Conservation (phyloP, 2,797 vertebrate genomes). For the Lemur catta region DNA sequence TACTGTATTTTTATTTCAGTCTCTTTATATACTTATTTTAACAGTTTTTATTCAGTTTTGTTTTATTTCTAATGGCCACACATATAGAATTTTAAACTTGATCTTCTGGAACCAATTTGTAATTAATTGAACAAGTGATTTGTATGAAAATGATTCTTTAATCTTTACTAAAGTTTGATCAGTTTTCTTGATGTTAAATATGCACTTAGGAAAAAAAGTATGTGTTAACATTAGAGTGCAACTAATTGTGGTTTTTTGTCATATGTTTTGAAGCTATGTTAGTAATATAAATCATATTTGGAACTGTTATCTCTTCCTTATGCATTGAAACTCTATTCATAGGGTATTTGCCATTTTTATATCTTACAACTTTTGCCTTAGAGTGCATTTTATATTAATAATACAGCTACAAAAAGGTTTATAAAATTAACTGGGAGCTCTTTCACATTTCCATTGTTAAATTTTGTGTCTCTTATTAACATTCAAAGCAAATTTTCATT, state of each 20-base stretch:
- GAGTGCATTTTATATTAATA: too few species aligned
- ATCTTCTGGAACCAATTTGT: background rate
- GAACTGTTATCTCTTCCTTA: too few species aligned
- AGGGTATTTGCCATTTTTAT: too few species aligned
- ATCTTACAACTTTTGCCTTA: too few species aligned
- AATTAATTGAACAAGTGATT: background rate
- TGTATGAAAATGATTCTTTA: background rate
- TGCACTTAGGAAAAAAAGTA: background rate
- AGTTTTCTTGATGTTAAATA: background rate
- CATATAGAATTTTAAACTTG: background rate
- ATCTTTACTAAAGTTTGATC: background rate
- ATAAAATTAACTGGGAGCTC: too few species aligned
- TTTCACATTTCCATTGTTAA: too few species aligned
- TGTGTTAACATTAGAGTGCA: background rate
- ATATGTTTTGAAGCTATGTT: background rate
- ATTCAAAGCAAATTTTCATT: too few species aligned
- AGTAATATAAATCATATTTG: too few species aligned
- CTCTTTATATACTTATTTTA: background rate
- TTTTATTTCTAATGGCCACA: constrained; percentile 15
- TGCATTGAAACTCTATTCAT: too few species aligned
- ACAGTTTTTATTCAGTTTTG: background rate
- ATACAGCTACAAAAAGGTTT: too few species aligned
- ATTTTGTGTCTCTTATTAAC: too few species aligned
- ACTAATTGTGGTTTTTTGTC: background rate
- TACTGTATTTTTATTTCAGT: background rate